These are phyloP conservation scores for Acanthurus tractus DNA, from an alignment of 2,797 vertebrate species.

Conservation along the genomic window DNA sequence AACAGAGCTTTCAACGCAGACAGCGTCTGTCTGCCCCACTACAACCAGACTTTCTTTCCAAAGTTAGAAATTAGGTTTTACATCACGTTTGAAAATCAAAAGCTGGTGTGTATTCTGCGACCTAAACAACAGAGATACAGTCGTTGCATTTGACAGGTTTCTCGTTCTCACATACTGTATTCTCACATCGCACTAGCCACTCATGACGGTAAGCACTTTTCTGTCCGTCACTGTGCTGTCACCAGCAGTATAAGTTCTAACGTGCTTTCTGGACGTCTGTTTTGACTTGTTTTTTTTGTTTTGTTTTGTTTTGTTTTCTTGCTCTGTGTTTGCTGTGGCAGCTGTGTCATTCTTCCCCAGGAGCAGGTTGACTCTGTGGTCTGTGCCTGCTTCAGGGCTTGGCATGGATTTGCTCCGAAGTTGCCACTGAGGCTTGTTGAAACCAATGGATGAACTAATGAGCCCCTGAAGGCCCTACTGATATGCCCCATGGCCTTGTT, in stretches of 20 bases:
- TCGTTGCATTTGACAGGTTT: constrained; percentile 51
- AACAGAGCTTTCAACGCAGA: constrained; percentile 49
- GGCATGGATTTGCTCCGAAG: constrained; percentile 57
- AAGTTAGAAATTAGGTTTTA: constrained; percentile 44
- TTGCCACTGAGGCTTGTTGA: constrained; percentile 55
- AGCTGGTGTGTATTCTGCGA: constrained; percentile 34
- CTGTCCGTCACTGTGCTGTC: constrained; percentile 44
- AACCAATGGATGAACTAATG: constrained; percentile 77
- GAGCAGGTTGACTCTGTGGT: constrained; percentile 59
- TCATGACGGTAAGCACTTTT: constrained; percentile 55
- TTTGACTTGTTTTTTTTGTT: constrained; percentile 17
- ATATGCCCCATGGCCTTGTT: constrained; percentile 64
- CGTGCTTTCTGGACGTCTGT: constrained; percentile 43
- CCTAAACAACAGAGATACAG: constrained; percentile 50
- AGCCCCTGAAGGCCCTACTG: constrained; percentile 67
- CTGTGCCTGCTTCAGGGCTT: constrained; percentile 62
- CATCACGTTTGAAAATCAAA: constrained; percentile 31
- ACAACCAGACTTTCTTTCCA: constrained; percentile 24
- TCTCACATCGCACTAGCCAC: constrained; percentile 31
- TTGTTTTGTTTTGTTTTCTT: constrained; percentile 3
- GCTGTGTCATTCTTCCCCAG: constrained; percentile 52
- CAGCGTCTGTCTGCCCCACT: constrained; percentile 37
- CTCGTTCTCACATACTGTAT: constrained; percentile 37
- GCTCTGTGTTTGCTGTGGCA: constrained; percentile 45
- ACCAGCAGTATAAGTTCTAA: constrained; percentile 30